Conservation (phyloP, 2,113 vertebrate genomes). For the Mormyrus lacerda region DNA sequence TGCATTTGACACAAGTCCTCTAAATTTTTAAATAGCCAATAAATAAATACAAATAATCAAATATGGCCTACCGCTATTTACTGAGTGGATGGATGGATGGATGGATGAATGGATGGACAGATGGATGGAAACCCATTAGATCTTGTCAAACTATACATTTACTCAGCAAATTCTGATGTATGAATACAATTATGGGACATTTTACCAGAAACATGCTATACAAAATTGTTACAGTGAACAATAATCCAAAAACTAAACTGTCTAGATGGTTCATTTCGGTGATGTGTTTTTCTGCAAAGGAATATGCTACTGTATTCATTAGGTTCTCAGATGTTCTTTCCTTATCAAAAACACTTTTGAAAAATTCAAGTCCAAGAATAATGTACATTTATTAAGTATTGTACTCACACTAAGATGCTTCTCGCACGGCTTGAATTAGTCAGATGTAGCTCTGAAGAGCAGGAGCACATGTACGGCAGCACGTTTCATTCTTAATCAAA, state of each 20-base stretch:
- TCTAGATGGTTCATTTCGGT: background rate
- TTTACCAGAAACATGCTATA: background rate
- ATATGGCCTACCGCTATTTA: background rate
- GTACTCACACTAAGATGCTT: background rate
- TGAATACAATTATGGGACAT: background rate
- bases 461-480: background rate
- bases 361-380: background rate
- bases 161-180: background rate
- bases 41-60: background rate
- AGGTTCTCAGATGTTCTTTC: background rate
- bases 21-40: slow-evolving; percentile 20
- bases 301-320: background rate
- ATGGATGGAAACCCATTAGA: background rate
- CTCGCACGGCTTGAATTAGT: background rate
- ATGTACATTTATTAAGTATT: background rate
- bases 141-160: background rate
- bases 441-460: background rate
- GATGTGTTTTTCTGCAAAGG: background rate
- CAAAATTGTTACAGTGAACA: background rate
- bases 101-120: background rate
- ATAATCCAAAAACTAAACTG: background rate
- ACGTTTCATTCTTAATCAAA: background rate
- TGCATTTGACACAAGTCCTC: slow-evolving; percentile 45
- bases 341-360: background rate
- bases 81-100: background rate